Percentiles rank a stretch among this genome's conserved stretches.
Conservation (phyloP, 2,113 vertebrate species). For the Pipra filicauda region DNA sequence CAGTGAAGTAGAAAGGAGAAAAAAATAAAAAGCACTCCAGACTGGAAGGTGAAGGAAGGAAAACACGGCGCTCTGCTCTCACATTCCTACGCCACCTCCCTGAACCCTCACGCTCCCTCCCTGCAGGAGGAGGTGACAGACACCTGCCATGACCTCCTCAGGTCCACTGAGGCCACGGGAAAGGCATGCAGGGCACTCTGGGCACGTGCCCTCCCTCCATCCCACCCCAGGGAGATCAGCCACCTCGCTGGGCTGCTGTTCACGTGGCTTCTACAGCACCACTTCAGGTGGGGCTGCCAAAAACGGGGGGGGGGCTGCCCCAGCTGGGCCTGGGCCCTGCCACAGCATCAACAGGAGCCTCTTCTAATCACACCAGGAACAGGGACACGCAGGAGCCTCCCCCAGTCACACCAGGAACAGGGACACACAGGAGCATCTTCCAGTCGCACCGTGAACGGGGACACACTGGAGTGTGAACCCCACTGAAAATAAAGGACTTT, state of each 20-base stretch:
- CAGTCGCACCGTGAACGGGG: neutral
- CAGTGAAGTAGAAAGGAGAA: neutral
- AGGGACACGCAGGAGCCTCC: neutral
- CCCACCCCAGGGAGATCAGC: neutral
- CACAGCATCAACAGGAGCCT: too few species aligned
- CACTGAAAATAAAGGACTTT: fast-evolving
- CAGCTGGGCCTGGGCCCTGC: neutral
- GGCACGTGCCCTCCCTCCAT: neutral
- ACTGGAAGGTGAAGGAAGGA: neutral
- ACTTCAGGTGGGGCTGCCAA: neutral
- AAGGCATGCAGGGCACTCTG: neutral
- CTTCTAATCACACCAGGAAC: neutral
- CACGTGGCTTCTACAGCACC: neutral
- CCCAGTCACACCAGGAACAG: neutral
- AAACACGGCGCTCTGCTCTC: neutral
- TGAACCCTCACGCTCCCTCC: fast-evolving
- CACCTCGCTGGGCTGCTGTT: neutral
- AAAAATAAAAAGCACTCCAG: neutral
- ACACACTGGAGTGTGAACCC: neutral
- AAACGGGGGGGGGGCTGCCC: neutral
- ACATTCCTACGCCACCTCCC: fast-evolving
- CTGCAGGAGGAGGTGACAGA: neutral
- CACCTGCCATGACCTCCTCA: neutral
- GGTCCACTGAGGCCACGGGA: neutral
- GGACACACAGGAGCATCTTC: neutral